Conservation (phyloP, 92 coral and sea anemone genomes). For the Palythoa grandis region DNA sequence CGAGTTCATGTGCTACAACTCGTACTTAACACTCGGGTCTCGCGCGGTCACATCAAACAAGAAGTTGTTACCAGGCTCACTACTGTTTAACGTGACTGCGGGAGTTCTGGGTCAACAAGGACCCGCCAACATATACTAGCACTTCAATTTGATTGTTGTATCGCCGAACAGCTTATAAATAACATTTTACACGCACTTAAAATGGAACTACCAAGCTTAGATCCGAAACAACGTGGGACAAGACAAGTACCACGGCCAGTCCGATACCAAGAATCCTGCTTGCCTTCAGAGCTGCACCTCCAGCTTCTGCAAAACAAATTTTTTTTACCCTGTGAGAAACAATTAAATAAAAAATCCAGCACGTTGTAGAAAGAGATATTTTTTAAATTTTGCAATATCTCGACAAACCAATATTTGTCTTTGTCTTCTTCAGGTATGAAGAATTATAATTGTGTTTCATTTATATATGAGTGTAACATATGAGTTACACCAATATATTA, state of each 20-base stretch:
- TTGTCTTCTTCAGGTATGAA: no score
- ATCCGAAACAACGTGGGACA: not conserved
- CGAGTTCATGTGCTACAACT: no score
- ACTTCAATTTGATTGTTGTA: not conserved
- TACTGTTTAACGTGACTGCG: no score
- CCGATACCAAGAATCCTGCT: conserved; percentile 2
- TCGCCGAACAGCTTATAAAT: not conserved
- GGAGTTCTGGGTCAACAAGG: not conserved
- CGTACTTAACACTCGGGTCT: no score
- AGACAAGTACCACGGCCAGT: not conserved
- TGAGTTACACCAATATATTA: no score
- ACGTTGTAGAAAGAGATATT: no score
- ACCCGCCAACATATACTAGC: not conserved
- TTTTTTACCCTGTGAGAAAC: not conserved
- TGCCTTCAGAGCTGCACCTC: conserved; percentile 17
- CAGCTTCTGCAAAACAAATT: conserved; percentile 4
- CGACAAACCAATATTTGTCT: no score
- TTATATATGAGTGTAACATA: no score
- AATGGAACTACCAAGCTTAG: not conserved
- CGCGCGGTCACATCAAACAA: no score
- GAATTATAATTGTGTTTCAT: no score
- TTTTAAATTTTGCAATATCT: no score
- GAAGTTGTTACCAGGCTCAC: no score
- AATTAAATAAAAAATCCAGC: not conserved
- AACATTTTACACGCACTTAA: not conserved